Conservation (phyloP, 2,888 invertebrate species). For the Temnothorax rugatulus region DNA sequence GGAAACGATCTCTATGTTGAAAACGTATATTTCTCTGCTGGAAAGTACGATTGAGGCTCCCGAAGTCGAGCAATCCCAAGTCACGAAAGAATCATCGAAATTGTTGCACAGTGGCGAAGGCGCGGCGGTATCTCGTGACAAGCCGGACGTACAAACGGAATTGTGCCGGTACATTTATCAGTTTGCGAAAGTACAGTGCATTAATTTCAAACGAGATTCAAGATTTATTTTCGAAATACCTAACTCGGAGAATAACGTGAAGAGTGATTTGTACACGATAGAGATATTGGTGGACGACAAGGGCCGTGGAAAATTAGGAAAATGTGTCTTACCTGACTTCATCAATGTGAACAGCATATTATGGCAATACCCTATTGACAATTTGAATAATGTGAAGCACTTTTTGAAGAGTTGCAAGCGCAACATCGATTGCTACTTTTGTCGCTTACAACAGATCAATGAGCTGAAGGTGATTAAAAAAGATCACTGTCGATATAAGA, state of each 20-base stretch:
- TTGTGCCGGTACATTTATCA: neutral
- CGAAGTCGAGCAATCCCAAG: neutral
- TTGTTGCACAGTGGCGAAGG: neutral
- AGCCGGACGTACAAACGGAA: neutral
- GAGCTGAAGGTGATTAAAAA: slow-evolving; percentile 1
- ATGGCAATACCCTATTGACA: neutral
- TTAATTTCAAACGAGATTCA: neutral
- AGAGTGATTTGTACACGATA: neutral
- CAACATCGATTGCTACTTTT: neutral
- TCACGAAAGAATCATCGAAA: neutral
- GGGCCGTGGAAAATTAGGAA: neutral
- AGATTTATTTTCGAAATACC: neutral
- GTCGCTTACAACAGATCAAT: neutral
- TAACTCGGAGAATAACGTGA: neutral
- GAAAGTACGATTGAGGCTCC: neutral
- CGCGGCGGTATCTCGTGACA: too few species aligned
- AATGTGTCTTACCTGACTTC: neutral
- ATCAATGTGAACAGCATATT: neutral
- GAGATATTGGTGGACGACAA: neutral
- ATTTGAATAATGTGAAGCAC: neutral
- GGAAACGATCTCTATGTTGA: neutral
- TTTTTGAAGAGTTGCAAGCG: neutral
- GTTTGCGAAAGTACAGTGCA: neutral
- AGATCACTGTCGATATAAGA: neutral
- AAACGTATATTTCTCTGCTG: neutral